A percentile compares a stretch with the other conserved stretches of the same genome.
Evolutionary conservation across 2,888 invertebrate species (phyloP).

Genomic region (Mimas tiliae): DNA sequence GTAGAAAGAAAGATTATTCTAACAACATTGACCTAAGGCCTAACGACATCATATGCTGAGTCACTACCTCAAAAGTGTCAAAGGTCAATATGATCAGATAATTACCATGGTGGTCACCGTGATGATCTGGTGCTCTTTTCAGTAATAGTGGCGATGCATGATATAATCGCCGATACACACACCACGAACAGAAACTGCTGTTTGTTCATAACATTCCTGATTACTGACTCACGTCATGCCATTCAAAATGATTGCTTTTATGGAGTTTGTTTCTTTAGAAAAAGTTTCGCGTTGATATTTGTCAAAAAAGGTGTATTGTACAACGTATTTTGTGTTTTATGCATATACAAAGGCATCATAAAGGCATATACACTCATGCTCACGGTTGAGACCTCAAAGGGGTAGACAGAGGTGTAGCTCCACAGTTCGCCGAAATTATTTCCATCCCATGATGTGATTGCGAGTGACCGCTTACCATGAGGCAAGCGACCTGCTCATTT

Average conservation of each 20-base stretch:
- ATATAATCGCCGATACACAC: slow-evolving; percentile 46
- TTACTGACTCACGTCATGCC: background rate
- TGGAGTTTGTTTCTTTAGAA: background rate
- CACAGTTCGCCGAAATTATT: too few species aligned
- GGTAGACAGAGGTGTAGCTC: too few species aligned
- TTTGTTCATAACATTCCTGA: slow-evolving; percentile 59
- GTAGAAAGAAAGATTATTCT: too few species aligned
- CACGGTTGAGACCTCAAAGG: too few species aligned
- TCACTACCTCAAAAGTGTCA: background rate
- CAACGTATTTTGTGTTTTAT: background rate
- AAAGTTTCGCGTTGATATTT: background rate
- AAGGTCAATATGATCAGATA: slow-evolving; percentile 1
- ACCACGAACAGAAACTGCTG: slow-evolving; percentile 56
- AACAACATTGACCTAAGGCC: too few species aligned
- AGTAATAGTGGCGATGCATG: slow-evolving; percentile 57
- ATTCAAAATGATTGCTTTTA: background rate
- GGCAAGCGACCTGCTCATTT: too few species aligned
- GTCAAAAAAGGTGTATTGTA: background rate
- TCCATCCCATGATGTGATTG: too few species aligned
- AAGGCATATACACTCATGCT: too few species aligned
- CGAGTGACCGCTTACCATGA: too few species aligned
- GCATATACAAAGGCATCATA: too few species aligned
- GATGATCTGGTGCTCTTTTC: slow-evolving; percentile 47
- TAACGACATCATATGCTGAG: too few species aligned
- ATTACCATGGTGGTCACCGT: slow-evolving; percentile 50